Base-by-base conservation (phyloP, 2,888 invertebrate species). In the Caenorhabditis panamensis region DNA sequence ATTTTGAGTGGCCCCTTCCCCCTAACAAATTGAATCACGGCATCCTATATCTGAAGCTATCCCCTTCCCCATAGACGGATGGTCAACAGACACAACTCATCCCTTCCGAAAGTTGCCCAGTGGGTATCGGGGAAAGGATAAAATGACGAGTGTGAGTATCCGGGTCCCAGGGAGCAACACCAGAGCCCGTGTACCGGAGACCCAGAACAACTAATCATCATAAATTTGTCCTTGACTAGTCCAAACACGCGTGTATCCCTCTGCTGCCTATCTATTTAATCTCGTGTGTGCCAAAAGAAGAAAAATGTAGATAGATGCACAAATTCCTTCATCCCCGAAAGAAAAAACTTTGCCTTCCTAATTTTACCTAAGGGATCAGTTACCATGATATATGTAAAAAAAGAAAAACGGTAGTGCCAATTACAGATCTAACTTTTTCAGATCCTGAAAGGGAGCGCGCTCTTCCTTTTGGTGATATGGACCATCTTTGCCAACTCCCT, bases 401-500 rank as follows among this genome's bases (percentile, higher is more conserved):
- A 47, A 44, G 36, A 6, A 20, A n/a, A n/a, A n/a, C n/a, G n/a
- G n/a, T n/a, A n/a, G n/a, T n/a, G n/a, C n/a, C n/a, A n/a, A n/a
- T n/a, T n/a, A n/a, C n/a, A n/a, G n/a, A n/a, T 36, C 24, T 13
- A 41, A 49, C 37, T 18, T 51, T 88, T 88, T 63, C 82, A 89
- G 83, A 75, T 86, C 16, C 77, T 89, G 9, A 88, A 90, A 82
- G 88, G 89, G 41, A 81, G 82, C 37, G 89, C 91, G 22, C 84
- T 91, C 28, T 86, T 86, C 49, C 82, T 91, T 22, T 76, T 91
- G 36, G 89, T 91, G 8, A 59, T 87, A 28, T 91, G 91, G 91
- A 91, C 91, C 41, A 82, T 91, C 6, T 87, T 86, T 9, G 91
- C 91, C 36, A 91, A 91, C 80, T 86, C 87, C 3, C 82, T 91